Base-by-base conservation (phyloP, 2,888 invertebrate species). In the Watsonalla binaria region DNA sequence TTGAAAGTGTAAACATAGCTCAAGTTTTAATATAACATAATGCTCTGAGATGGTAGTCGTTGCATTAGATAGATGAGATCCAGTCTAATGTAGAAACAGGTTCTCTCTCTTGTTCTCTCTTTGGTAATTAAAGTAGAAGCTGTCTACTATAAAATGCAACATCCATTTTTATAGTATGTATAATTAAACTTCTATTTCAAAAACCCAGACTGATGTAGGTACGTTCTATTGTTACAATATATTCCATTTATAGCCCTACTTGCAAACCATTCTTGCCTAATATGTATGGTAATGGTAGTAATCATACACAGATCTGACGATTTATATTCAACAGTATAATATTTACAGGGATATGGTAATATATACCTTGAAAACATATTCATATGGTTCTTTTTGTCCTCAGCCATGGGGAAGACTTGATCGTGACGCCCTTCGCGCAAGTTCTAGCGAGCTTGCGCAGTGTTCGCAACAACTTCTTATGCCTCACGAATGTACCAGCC, bases 391-490 rank as follows among this genome's bases (percentile, higher is more conserved):
- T 56, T 56, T 74, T 89, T 87, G 84, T 85, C 63, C 76, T 70
- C 91, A 91, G 98, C 92, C 98, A 99, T 93, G 98, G 98, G 82
- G 99, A 99, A 93, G 99, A 99, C 92, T 94, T 99, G 92, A 99
- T 99, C 84, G 99, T 99, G 86, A 99, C 99, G 76, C 99, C 99
- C 76, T 99, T 99, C 93, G 99, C 99, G 90, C 99, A 99, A 94
- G 97, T 99, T 90, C 94, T 99, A 92, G 99, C 99, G 88, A 98
- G 98, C 91, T 94, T 99, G 85, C 96, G 99, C 83, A 98, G 98
- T 91, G 98, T 99, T 76, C 96, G 99, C 86, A 98, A 96, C 93
- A 99, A 99, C 92, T 98, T 99, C 93, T 94, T 98, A 88, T 94
- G 95, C 86, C 97, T 99, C 92, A 98, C 99, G 89, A 99, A 99